These are phyloP conservation scores for Camelus bactrianus DNA, from an alignment of 2,113 vertebrate species.

Conservation along the genomic window DNA sequence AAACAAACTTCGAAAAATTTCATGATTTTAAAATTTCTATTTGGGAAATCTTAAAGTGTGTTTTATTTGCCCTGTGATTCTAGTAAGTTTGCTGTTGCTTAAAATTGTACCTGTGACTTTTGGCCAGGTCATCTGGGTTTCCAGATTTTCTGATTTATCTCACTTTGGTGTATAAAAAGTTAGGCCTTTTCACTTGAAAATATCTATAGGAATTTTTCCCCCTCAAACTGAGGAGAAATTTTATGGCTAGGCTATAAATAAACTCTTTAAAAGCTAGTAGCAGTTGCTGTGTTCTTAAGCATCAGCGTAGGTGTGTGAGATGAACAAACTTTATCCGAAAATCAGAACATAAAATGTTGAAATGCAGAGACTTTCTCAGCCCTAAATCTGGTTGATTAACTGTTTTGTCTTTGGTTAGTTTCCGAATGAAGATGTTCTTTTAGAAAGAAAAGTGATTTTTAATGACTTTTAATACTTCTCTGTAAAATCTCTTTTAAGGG, in stretches of 20 bases:
- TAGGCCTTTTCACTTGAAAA: slow-evolving; percentile 44
- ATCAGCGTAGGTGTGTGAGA: background rate
- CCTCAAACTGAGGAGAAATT: background rate
- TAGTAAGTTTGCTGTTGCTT: background rate
- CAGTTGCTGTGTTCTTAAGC: background rate
- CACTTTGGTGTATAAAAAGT: background rate
- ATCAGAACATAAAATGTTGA: background rate
- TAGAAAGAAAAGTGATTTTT: slow-evolving; percentile 47
- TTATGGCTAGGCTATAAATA: slow-evolving; percentile 43
- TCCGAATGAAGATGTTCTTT: slow-evolving; percentile 60
- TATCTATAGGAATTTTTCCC: background rate
- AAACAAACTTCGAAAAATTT: background rate
- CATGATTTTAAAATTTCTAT: background rate
- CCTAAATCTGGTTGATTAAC: slow-evolving; percentile 29
- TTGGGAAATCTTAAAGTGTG: slow-evolving; percentile 6
- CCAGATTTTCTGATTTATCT: background rate
- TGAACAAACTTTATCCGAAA: background rate
- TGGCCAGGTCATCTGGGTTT: background rate
- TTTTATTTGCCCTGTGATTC: background rate
- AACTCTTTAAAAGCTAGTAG: slow-evolving; percentile 43
- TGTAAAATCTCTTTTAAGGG: slow-evolving; percentile 68
- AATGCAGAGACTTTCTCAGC: slow-evolving; percentile 6
- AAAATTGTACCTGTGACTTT: background rate
- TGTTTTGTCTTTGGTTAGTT: slow-evolving; percentile 60
- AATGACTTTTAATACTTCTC: slow-evolving; percentile 63